These are phyloP conservation scores for Lepidocyrtinus sp. DNA, from an alignment of 2,888 invertebrate genomes.

Conservation along the genomic window DNA sequence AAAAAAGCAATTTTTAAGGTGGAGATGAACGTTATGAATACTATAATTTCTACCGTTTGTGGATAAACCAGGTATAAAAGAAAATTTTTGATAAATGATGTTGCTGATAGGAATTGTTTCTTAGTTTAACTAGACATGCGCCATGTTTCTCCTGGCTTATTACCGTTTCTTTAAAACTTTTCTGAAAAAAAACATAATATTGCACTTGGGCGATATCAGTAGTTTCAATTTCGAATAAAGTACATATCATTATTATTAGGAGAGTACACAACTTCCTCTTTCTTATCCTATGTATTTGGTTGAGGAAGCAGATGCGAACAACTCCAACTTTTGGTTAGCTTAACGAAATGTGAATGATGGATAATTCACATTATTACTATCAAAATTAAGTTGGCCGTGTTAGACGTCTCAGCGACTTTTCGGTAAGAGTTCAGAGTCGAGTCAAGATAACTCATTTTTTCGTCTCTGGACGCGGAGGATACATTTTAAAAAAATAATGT, in stretches of 20 bases:
- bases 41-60: constrained; percentile 34
- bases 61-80: constrained; percentile 13
- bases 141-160: constrained; percentile 2
- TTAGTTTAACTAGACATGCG: background rate
- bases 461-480: background rate
- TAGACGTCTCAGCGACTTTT: background rate
- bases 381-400: background rate
- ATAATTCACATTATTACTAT: background rate
- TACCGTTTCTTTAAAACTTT: constrained; percentile 18
- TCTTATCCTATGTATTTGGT: constrained; percentile 14
- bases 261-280: constrained; percentile 28
- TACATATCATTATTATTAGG: constrained; percentile 15
- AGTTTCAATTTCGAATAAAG: constrained; percentile 9
- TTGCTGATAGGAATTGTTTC: background rate
- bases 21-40: constrained; percentile 24
- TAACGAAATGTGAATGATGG: constrained; percentile 1
- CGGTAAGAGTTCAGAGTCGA: background rate
- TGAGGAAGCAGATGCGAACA: constrained; percentile 6
- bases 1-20: background rate
- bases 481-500: background rate
- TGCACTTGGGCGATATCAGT: constrained; percentile 30
- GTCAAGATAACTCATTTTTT: constrained; percentile 11
- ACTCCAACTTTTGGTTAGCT: background rate
- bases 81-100: constrained; percentile 13
- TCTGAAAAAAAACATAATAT: constrained; percentile 41